Conservation (phyloP, 1,140 invertebrate genomes). For the Drosophila orosa region DNA sequence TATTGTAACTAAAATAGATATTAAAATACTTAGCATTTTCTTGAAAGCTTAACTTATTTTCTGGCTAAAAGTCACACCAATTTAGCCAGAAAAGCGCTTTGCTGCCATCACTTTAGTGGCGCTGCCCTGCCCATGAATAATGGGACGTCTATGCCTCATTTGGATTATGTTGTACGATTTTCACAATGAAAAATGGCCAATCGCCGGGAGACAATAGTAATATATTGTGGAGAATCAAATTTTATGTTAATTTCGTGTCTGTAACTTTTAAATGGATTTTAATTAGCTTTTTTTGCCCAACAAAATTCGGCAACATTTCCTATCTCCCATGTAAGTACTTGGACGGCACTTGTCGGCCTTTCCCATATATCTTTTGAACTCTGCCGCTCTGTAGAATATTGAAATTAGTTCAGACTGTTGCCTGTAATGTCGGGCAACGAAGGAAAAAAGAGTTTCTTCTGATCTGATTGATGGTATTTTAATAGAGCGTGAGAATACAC, state of each 20-base stretch:
- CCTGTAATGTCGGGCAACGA: constrained; percentile 50
- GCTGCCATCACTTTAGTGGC: constrained; percentile 8
- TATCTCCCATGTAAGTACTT: constrained; percentile 39
- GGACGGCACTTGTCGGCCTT: constrained; percentile 50
- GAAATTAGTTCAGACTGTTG: constrained; percentile 63
- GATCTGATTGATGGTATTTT: constrained; percentile 72
- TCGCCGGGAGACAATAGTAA: constrained; percentile 46
- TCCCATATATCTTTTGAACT: constrained; percentile 58
- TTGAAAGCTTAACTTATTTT: background rate
- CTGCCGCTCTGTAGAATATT: constrained; percentile 59
- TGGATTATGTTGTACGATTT: constrained; percentile 75
- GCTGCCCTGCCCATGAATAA: constrained; percentile 58
- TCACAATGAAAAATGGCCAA: constrained; percentile 65
- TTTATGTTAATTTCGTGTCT: constrained; percentile 54
- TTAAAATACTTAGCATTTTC: background rate
- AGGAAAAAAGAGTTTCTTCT: constrained; percentile 12
- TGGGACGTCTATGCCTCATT: constrained; percentile 39
- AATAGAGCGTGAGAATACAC: constrained; percentile 77
- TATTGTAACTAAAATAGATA: too few species aligned
- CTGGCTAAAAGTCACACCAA: background rate
- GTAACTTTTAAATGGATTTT: constrained; percentile 70
- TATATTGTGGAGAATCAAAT: constrained; percentile 53
- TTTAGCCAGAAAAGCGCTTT: background rate
- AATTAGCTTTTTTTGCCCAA: constrained; percentile 59
- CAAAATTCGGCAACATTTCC: constrained; percentile 50